phyloP scores from a whole-genome alignment of 2,888 invertebrate genomes.

The Blomia tropicalis region DNA sequence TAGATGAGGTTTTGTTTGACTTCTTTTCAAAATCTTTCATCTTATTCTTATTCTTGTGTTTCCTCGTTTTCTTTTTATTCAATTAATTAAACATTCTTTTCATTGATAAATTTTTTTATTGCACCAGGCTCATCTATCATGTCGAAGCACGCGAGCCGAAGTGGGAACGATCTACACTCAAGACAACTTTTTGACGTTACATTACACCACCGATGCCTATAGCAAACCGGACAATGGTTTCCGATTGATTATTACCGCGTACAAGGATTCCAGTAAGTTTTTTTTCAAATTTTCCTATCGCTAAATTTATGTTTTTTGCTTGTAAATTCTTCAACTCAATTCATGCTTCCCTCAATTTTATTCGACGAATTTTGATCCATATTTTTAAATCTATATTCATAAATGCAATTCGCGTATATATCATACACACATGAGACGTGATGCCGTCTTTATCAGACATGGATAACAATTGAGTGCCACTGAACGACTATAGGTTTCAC shows the following conservation, averaged over 20 bases:
- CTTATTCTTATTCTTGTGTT: no score
- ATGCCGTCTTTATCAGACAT: no score
- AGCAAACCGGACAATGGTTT: constrained; percentile 80
- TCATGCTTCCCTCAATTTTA: no score
- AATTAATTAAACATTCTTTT: neutral
- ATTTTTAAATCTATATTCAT: no score
- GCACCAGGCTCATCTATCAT: constrained; percentile 65
- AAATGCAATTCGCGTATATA: no score
- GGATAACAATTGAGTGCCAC: no score
- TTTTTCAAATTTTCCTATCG: neutral
- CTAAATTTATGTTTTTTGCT: neutral
- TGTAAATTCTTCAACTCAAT: neutral
- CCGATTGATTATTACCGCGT: constrained; percentile 78
- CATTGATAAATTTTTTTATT: no score
- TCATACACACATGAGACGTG: no score
- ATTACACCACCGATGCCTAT: constrained; percentile 83
- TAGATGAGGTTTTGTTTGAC: no score
- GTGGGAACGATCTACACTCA: constrained; percentile 74
- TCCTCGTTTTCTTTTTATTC: neutral
- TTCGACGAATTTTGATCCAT: no score
- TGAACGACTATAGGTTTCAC: no score
- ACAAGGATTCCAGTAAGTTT: constrained; percentile 43
- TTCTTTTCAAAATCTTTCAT: no score
- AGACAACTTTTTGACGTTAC: constrained; percentile 81
- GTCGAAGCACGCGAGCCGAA: constrained; percentile 72